Percentiles rank a stretch among this genome's conserved stretches.
Evolutionary conservation across 2,888 invertebrate genomes (phyloP).

Genomic region (Eubasilissa splendida): DNA sequence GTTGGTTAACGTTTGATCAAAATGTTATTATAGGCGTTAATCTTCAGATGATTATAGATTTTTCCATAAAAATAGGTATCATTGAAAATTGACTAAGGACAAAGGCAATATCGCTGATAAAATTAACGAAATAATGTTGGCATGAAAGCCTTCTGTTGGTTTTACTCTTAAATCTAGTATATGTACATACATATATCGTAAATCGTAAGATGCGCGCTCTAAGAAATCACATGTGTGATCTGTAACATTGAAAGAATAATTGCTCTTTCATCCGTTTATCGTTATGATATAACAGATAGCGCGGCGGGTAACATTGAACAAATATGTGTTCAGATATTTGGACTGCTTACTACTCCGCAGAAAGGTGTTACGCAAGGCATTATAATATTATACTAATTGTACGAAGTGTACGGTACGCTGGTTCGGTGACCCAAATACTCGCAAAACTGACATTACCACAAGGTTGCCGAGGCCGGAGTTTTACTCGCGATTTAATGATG

Average conservation of each 20-base stretch:
- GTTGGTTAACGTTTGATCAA: too few species aligned
- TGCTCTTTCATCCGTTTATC: neutral
- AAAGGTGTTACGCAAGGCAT: slow-evolving; percentile 17
- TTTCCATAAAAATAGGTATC: too few species aligned
- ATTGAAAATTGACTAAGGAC: too few species aligned
- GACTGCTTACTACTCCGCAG: neutral
- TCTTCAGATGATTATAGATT: too few species aligned
- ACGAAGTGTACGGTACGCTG: neutral
- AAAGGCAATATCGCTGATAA: too few species aligned
- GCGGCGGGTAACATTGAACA: slow-evolving; percentile 2
- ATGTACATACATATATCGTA: too few species aligned
- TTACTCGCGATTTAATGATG: slow-evolving; percentile 1
- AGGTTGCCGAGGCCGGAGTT: slow-evolving; percentile 10
- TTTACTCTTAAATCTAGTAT: too few species aligned
- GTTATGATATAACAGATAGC: slow-evolving; percentile 16
- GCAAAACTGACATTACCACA: slow-evolving; percentile 22
- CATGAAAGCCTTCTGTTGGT: too few species aligned
- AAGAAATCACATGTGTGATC: neutral
- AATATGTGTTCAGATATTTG: neutral
- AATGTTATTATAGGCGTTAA: too few species aligned
- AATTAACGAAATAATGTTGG: too few species aligned
- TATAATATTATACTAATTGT: neutral
- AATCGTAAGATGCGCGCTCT: too few species aligned
- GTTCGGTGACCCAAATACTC: slow-evolving; percentile 29
- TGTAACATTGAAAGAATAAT: slow-evolving; percentile 15